phyloP scores from a whole-genome alignment of 2,888 invertebrate species.

The Netelia melanura region DNA sequence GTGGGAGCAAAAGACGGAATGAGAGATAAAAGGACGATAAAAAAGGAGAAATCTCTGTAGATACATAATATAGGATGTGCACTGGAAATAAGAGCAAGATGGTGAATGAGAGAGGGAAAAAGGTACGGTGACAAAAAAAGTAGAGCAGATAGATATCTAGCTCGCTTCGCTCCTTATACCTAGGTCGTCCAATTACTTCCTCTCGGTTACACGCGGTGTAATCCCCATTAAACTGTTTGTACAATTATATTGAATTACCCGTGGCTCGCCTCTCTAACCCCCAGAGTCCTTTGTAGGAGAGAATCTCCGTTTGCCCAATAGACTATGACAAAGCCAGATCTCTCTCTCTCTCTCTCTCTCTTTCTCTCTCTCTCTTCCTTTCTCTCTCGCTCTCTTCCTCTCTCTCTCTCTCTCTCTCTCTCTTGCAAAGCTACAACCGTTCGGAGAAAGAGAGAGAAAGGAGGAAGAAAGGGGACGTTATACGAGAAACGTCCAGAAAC shows the following conservation, averaged over 20 bases:
- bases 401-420: conserved; percentile 64
- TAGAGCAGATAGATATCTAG: conserved; percentile 48
- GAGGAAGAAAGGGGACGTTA: conserved; percentile 44
- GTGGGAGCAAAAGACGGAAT: not conserved
- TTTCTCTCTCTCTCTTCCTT: conserved; percentile 59
- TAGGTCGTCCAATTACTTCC: conserved; percentile 66
- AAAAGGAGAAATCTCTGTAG: not conserved
- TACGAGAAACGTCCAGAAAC: conserved; percentile 38
- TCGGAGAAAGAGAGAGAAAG: conserved; percentile 25
- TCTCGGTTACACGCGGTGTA: conserved; percentile 69
- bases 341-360: conserved; percentile 51
- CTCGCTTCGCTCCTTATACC: conserved; percentile 37
- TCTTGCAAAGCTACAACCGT: conserved; percentile 30
- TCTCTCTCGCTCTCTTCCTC: conserved; percentile 53
- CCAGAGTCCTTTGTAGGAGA: conserved; percentile 22
- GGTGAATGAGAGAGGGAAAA: not conserved
- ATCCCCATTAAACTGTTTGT: conserved; percentile 71
- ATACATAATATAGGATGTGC: not conserved
- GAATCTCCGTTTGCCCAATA: conserved; percentile 47
- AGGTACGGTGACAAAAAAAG: conserved; percentile 21
- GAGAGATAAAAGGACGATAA: not conserved
- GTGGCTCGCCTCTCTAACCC: conserved; percentile 34
- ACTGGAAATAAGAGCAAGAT: conserved; percentile 1
- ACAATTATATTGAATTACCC: conserved; percentile 71
- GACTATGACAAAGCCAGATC: conserved; percentile 55